Conservation (phyloP, 1,140 invertebrate genomes). For the Coenobita brevimanus region DNA sequence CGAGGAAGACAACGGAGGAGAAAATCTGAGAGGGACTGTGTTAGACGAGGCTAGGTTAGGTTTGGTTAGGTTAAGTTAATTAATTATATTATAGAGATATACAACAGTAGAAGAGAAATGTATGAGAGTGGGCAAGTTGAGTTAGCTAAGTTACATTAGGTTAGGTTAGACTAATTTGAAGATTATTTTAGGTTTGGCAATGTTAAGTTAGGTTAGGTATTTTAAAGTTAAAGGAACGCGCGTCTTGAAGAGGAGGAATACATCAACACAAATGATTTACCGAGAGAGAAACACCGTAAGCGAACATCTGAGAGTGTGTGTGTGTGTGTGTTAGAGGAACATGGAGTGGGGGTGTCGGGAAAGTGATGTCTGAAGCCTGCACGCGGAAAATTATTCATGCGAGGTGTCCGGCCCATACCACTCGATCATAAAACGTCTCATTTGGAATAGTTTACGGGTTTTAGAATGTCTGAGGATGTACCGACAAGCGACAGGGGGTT, state of each 20-base stretch:
- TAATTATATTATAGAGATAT: too few relatives aligned
- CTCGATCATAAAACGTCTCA: constrained; percentile 12
- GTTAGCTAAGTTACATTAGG: too few relatives aligned
- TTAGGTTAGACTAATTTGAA: too few relatives aligned
- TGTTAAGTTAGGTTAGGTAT: too few relatives aligned
- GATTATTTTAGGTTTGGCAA: too few relatives aligned
- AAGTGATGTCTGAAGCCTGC: background rate
- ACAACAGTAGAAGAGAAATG: background rate
- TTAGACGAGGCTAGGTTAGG: too few relatives aligned
- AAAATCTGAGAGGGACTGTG: too few relatives aligned
- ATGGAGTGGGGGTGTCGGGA: background rate
- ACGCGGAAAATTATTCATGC: constrained; percentile 20
- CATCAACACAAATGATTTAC: too few relatives aligned
- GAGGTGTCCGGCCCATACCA: constrained; percentile 1
- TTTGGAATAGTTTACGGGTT: constrained; percentile 7
- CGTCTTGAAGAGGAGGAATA: too few relatives aligned
- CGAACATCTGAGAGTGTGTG: background rate
- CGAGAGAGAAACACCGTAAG: constrained; percentile 1
- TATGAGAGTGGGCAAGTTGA: background rate
- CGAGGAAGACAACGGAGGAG: background rate
- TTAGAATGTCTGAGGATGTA: constrained; percentile 10
- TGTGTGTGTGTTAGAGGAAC: background rate
- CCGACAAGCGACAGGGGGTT: background rate
- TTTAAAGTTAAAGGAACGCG: too few relatives aligned
- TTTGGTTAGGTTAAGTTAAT: too few relatives aligned